A percentile compares a stretch with the other conserved stretches of the same genome.
Conservation (phyloP, 64 coral and sea anemone genomes). For the Stichodactyla helianthus region DNA sequence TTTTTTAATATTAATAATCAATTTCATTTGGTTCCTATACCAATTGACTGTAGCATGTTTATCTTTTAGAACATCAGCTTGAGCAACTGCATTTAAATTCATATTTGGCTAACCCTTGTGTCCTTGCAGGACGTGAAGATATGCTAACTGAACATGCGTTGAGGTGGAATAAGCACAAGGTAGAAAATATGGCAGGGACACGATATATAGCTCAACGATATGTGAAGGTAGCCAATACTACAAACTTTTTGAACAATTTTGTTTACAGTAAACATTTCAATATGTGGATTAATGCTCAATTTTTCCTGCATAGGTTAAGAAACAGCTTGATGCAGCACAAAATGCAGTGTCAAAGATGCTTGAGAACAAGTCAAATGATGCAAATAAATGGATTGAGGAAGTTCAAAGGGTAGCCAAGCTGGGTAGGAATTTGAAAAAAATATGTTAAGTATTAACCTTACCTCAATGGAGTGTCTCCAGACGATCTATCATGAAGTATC, state of each 20-base stretch:
- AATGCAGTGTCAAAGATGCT: background rate
- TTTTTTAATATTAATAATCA: too few species aligned
- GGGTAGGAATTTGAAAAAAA: background rate
- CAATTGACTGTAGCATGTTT: too few species aligned
- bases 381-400: background rate
- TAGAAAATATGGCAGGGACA: background rate
- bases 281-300: background rate
- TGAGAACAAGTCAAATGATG: background rate
- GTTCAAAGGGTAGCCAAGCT: background rate
- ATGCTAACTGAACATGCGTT: conserved; percentile 52
- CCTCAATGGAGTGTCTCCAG: background rate
- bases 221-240: background rate
- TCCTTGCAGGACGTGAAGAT: conserved; percentile 35
- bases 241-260: background rate
- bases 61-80: too few species aligned
- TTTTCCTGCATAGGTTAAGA: background rate
- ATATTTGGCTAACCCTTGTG: background rate
- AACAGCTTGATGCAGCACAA: conserved; percentile 1
- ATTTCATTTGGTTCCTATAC: too few species aligned
- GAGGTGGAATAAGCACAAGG: conserved; percentile 38
- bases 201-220: conserved; percentile 27
- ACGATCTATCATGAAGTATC: too few species aligned
- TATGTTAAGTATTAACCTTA: background rate
- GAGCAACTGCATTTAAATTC: too few species aligned
- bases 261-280: background rate